Evolutionary conservation across 2,113 vertebrate genomes (phyloP).

Genomic region (Hoplias malabaricus): DNA sequence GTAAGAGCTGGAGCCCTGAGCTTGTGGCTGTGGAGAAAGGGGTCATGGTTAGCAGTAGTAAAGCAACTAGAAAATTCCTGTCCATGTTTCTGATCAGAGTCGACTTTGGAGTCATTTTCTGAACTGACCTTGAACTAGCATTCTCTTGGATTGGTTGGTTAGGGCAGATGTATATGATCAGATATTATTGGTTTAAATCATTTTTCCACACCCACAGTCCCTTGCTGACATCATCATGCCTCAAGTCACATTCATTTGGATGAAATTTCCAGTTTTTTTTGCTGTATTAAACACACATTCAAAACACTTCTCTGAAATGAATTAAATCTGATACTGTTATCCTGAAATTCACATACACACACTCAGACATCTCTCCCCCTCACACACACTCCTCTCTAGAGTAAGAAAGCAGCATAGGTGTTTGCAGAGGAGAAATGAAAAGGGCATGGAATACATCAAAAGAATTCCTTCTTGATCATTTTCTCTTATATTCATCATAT

Average conservation of each 20-base stretch:
- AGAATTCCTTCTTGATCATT: neutral
- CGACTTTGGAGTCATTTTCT: too few species aligned
- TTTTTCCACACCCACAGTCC: too few species aligned
- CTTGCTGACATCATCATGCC: too few species aligned
- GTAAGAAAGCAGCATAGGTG: neutral
- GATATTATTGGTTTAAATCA: too few species aligned
- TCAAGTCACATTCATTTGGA: neutral
- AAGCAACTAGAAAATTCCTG: too few species aligned
- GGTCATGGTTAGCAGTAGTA: too few species aligned
- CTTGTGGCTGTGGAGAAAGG: too few species aligned
- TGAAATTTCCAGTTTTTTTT: conserved; percentile 4
- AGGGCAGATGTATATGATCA: too few species aligned
- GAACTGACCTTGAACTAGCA: too few species aligned
- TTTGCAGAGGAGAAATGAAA: neutral
- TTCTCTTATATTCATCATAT: conserved; percentile 10
- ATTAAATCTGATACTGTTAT: conserved; percentile 9
- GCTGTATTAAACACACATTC: neutral
- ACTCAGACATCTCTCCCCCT: conserved; percentile 3
- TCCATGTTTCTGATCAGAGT: too few species aligned
- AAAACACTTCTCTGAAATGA: neutral
- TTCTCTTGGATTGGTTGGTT: too few species aligned
- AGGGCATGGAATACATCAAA: neutral
- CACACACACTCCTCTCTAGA: neutral
- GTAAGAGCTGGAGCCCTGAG: too few species aligned
- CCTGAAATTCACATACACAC: neutral